Conservation (phyloP, 2,797 vertebrate genomes). For the Nannoperca obscura region DNA sequence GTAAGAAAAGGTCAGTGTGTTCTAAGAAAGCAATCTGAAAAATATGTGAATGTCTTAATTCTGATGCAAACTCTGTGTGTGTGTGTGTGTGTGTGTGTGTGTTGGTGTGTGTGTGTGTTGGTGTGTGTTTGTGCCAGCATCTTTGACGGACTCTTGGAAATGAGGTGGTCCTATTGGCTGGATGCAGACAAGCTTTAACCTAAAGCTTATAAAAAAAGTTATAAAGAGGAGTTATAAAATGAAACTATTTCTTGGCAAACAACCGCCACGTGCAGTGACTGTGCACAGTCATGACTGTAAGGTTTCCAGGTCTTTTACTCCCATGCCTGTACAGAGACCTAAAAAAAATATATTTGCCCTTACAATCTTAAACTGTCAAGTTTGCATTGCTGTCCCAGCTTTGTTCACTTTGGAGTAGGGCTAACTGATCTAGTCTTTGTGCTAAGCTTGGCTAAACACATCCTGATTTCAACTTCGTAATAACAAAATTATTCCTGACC, state of each 20-base stretch:
- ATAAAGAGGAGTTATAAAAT: too few species aligned
- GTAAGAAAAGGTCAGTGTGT: slow-evolving; percentile 5
- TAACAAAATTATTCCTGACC: neutral
- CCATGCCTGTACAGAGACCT: too few species aligned
- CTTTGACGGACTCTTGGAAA: neutral
- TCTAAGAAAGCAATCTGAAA: neutral
- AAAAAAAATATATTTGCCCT: neutral
- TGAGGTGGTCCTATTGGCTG: neutral
- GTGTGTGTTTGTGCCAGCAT: neutral
- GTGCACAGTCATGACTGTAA: neutral
- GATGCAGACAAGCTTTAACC: neutral
- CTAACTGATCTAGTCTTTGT: neutral
- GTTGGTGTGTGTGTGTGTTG: neutral
- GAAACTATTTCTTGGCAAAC: neutral
- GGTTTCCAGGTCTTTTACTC: too few species aligned
- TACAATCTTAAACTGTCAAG: too few species aligned
- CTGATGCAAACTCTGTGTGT: neutral
- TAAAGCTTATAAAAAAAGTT: too few species aligned
- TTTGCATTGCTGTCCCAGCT: neutral
- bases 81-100: neutral
- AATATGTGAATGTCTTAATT: too few species aligned
- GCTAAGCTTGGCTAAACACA: neutral
- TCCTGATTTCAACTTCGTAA: too few species aligned
- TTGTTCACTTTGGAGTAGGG: too few species aligned
- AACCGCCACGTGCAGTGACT: neutral